These are phyloP conservation scores for Ephestia elutella DNA, from an alignment of 1,140 invertebrate genomes.

Conservation along the genomic window DNA sequence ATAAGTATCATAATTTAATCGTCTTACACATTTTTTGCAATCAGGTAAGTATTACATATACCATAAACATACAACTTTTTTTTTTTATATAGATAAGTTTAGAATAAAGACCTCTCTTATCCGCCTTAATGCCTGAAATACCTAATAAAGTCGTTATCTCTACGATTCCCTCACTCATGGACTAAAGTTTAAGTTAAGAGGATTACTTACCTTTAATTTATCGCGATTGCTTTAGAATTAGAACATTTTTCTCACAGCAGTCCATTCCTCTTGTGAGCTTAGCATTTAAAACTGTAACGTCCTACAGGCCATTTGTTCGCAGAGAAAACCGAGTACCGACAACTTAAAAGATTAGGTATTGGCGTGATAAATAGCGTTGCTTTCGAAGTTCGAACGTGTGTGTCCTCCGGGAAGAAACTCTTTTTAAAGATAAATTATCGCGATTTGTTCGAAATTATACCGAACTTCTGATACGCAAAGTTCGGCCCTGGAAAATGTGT, in stretches of 20 bases:
- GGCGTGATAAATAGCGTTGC: conserved; percentile 34
- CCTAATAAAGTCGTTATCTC: too few species aligned
- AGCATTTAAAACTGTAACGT: neutral
- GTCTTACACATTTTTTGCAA: too few species aligned
- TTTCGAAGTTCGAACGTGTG: conserved; percentile 8
- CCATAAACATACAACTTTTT: too few species aligned
- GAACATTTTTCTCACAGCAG: neutral
- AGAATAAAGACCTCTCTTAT: too few species aligned
- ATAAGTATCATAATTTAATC: too few species aligned
- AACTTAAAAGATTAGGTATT: conserved; percentile 33
- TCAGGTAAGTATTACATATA: too few species aligned
- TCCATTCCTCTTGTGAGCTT: neutral
- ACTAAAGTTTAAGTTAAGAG: neutral
- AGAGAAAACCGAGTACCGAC: conserved; percentile 10
- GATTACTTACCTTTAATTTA: neutral
- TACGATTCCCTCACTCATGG: too few species aligned
- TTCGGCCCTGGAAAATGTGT: neutral
- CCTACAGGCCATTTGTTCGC: neutral
- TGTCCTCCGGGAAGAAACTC: conserved; percentile 1
- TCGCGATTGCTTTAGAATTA: neutral
- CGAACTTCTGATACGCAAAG: neutral
- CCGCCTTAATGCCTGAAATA: too few species aligned
- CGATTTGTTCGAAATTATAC: conserved; percentile 5
- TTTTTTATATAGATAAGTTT: too few species aligned
- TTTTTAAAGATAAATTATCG: conserved; percentile 13